phyloP scores from a whole-genome alignment of 2,113 vertebrate species.

The Misgurnus mizolepis region DNA sequence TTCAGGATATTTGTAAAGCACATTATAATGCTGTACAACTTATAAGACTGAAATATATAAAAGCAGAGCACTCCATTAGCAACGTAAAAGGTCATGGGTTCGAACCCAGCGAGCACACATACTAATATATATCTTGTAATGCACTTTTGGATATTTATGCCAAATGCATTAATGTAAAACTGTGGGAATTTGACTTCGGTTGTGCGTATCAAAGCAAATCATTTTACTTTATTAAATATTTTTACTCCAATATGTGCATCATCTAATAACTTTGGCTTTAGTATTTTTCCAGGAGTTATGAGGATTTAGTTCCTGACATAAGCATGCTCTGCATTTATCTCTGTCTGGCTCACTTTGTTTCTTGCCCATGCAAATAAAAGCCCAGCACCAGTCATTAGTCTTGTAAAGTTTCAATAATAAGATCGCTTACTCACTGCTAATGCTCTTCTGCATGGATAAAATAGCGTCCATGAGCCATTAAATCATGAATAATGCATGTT shows the following conservation, averaged over 20 bases:
- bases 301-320: not conserved
- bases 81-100: too few relatives aligned
- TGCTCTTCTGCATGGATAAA: conserved; percentile 66
- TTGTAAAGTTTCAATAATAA: conserved; percentile 71
- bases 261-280: conserved; percentile 7
- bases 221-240: not conserved
- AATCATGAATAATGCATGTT: conserved; percentile 52
- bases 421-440: conserved; percentile 65
- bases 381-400: conserved; percentile 65
- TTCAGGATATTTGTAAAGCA: too few relatives aligned
- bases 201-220: not conserved
- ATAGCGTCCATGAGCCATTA: conserved; percentile 63
- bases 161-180: not conserved
- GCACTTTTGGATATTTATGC: too few relatives aligned
- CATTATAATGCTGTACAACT: too few relatives aligned
- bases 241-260: not conserved
- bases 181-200: not conserved
- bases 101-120: too few relatives aligned
- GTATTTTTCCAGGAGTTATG: not conserved
- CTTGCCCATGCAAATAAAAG: conserved; percentile 63
- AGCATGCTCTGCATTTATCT: conserved; percentile 14
- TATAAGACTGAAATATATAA: too few relatives aligned
- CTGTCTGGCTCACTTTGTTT: conserved; percentile 26
- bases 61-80: too few relatives aligned
- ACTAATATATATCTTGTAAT: too few relatives aligned